phyloP scores from a whole-genome alignment of 92 coral and sea anemone genomes.

The Epizoanthus scotinus region DNA sequence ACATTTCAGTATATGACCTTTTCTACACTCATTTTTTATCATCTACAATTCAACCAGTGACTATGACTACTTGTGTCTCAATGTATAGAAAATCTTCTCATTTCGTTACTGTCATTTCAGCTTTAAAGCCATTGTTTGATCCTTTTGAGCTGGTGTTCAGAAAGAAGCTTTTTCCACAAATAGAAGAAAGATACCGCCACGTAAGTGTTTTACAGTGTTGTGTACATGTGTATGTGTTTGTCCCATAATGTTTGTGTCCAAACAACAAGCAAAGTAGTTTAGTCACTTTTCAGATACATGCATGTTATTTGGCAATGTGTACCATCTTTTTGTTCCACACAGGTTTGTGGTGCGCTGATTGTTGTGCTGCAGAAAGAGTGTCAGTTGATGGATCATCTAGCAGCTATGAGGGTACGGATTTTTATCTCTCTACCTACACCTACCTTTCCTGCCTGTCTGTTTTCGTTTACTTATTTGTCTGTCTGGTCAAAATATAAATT shows the following conservation, averaged over 20 bases:
- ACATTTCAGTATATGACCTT: too few relatives aligned
- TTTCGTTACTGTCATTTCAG: slow-evolving; percentile 5
- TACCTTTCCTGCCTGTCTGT: too few relatives aligned
- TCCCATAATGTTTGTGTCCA: too few relatives aligned
- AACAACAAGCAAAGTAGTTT: too few relatives aligned
- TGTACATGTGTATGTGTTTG: neutral
- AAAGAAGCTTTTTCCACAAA: neutral
- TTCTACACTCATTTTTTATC: too few relatives aligned
- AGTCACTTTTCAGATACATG: too few relatives aligned
- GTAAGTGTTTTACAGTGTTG: neutral
- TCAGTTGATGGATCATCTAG: slow-evolving; percentile 83
- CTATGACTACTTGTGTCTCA: neutral
- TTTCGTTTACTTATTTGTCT: neutral
- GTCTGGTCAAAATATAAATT: too few relatives aligned
- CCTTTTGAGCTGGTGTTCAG: slow-evolving; percentile 21
- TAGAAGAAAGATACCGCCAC: slow-evolving; percentile 15
- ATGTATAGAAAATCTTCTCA: neutral
- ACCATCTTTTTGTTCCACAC: neutral
- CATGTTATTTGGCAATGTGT: too few relatives aligned
- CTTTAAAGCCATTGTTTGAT: slow-evolving; percentile 19
- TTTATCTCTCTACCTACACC: neutral
- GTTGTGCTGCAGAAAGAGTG: slow-evolving; percentile 74
- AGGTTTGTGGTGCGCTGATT: slow-evolving; percentile 82
- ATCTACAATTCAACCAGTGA: too few relatives aligned
- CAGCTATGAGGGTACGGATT: slow-evolving; percentile 86